Percentiles rank a stretch among this genome's conserved stretches.
These are phyloP conservation scores for Eleutherodactylus coqui DNA, from an alignment of 2,797 vertebrate genomes.

Conservation along the genomic window DNA sequence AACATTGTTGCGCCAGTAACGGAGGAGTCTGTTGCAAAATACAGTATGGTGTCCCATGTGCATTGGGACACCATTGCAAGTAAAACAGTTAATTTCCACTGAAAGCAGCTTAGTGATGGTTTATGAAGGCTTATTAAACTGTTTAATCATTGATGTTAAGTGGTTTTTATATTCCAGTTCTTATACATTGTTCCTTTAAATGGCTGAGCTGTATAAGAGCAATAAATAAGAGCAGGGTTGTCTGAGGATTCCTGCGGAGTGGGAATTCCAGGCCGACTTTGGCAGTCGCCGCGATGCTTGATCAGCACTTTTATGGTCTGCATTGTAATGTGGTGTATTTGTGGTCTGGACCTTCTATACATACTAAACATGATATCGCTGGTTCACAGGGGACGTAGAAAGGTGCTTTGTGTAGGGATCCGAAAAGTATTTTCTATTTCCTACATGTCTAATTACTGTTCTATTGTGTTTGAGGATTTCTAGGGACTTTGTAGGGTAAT, in stretches of 20 bases:
- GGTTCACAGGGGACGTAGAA: neutral
- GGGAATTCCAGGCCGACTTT: slow-evolving; percentile 40
- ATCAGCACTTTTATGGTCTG: slow-evolving; percentile 42
- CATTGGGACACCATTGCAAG: neutral
- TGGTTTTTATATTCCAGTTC: slow-evolving; percentile 15
- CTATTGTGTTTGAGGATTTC: neutral
- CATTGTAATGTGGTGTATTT: slow-evolving; percentile 2
- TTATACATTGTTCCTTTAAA: slow-evolving; percentile 37
- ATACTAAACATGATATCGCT: slow-evolving; percentile 20
- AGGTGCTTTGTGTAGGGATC: neutral
- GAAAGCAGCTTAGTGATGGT: neutral
- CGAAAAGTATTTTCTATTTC: neutral
- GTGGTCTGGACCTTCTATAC: slow-evolving; percentile 33
- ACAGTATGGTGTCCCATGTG: neutral
- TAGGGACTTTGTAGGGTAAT: neutral
- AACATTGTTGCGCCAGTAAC: neutral
- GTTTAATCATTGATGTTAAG: slow-evolving; percentile 41
- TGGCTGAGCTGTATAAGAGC: slow-evolving; percentile 15
- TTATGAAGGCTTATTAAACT: neutral
- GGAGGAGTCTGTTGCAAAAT: neutral
- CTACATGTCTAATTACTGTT: neutral
- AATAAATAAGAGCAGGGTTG: slow-evolving; percentile 41
- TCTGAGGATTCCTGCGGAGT: slow-evolving; percentile 46
- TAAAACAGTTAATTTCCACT: neutral
- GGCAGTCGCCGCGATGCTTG: slow-evolving; percentile 21